Evolutionary conservation across 2,113 vertebrate species (phyloP).

Genomic region (Pristiophorus japonicus): DNA sequence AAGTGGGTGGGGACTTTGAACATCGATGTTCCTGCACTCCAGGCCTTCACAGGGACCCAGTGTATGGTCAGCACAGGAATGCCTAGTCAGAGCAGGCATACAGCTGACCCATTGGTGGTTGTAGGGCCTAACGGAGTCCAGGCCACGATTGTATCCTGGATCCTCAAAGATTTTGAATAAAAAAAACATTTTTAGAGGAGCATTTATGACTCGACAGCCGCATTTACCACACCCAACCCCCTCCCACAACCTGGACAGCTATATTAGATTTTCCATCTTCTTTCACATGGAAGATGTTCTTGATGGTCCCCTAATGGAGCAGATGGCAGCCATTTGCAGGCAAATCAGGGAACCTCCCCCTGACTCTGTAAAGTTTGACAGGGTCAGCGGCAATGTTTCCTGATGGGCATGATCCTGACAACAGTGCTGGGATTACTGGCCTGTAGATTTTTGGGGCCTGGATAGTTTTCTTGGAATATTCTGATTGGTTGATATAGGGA

Average conservation of each 20-base stretch:
- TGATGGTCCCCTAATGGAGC: neutral
- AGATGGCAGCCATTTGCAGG: neutral
- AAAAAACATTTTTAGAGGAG: neutral
- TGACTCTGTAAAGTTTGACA: neutral
- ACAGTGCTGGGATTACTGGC: neutral
- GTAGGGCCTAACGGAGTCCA: neutral
- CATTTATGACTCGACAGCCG: neutral
- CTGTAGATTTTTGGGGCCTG: neutral
- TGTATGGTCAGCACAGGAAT: too few species aligned
- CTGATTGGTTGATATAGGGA: neutral
- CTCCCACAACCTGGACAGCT: neutral
- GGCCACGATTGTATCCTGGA: neutral
- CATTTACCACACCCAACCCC: too few species aligned
- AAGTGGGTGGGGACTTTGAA: neutral
- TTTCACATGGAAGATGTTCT: neutral
- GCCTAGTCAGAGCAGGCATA: neutral
- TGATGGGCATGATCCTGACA: neutral
- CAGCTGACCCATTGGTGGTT: neutral
- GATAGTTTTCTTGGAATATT: neutral
- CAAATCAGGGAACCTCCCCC: neutral
- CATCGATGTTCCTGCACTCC: neutral
- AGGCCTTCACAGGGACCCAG: neutral
- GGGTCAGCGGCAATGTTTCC: neutral
- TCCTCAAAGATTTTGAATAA: neutral
- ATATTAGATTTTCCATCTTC: neutral